phyloP scores from a whole-genome alignment of 2,113 vertebrate species.

The Nestor notabilis region DNA sequence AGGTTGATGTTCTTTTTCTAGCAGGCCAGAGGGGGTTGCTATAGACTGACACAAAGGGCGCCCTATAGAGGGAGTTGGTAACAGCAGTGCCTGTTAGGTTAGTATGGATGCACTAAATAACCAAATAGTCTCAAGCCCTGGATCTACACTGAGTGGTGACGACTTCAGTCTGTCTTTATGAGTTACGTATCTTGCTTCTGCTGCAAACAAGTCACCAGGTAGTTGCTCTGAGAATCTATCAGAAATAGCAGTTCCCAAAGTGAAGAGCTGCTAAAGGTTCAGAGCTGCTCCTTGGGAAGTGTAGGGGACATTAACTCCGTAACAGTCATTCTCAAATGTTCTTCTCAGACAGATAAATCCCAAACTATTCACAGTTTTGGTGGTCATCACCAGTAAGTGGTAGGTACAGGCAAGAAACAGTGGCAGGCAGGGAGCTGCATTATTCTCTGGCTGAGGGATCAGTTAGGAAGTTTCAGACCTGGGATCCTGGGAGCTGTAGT shows the following conservation, averaged over 20 bases:
- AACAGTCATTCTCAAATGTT: neutral
- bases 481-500: neutral
- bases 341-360: neutral
- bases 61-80: neutral
- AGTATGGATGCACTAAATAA: neutral
- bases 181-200: neutral
- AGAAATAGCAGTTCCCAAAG: neutral
- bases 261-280: neutral
- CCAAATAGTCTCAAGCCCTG: neutral
- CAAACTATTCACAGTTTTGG: neutral
- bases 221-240: neutral
- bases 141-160: neutral
- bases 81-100: neutral
- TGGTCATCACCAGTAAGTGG: neutral
- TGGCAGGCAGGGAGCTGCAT: neutral
- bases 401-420: neutral
- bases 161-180: neutral
- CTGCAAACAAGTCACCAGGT: neutral
- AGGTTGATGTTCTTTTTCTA: neutral
- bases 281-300: neutral
- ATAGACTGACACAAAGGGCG: neutral
- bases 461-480: neutral
- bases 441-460: neutral
- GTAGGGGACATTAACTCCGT: neutral
- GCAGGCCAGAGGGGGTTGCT: neutral